Conservation (phyloP, 2,113 vertebrate species). For the Xenopus laevis region DNA sequence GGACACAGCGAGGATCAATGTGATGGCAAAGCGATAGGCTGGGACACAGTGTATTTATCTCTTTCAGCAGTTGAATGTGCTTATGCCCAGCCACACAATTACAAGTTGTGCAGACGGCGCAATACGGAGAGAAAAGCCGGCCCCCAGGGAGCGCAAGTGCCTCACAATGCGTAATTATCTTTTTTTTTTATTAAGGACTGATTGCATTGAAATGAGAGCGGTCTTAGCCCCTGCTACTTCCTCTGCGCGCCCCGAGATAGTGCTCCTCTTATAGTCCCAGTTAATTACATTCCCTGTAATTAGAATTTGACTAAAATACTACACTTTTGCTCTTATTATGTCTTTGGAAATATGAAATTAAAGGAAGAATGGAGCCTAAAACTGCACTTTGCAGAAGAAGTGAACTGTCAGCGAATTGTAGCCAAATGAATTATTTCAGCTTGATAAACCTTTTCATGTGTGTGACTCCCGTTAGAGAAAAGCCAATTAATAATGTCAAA, state of each 20-base stretch:
- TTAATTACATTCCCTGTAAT: slow-evolving; percentile 98
- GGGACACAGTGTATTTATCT: background rate
- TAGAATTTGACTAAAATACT: slow-evolving; percentile 88
- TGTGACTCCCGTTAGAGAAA: slow-evolving; percentile 97
- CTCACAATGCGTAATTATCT: slow-evolving; percentile 82
- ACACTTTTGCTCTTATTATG: slow-evolving; percentile 77
- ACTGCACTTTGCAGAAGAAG: slow-evolving; percentile 80
- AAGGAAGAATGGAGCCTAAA: slow-evolving; percentile 58
- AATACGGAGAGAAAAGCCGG: background rate
- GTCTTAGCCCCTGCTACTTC: slow-evolving; percentile 84
- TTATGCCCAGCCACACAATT: slow-evolving; percentile 67
- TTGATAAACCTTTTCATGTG: slow-evolving; percentile 99
- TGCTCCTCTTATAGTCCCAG: slow-evolving; percentile 75
- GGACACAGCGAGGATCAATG: background rate
- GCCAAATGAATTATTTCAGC: slow-evolving; percentile 99
- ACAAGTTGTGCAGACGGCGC: slow-evolving; percentile 22
- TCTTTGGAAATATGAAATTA: slow-evolving; percentile 71
- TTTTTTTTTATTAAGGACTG: slow-evolving; percentile 82
- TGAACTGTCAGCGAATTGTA: slow-evolving; percentile 97
- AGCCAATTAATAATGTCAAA: slow-evolving; percentile 99
- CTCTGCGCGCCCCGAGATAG: slow-evolving; percentile 87
- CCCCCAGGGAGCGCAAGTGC: slow-evolving; percentile 40
- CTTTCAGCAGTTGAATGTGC: slow-evolving; percentile 57
- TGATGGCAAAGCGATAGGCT: background rate
- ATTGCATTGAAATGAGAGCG: slow-evolving; percentile 95